A percentile compares a stretch with the other conserved stretches of the same genome.
Evolutionary conservation across 2,113 vertebrate species (phyloP).

Genomic region (Etia nguti): DNA sequence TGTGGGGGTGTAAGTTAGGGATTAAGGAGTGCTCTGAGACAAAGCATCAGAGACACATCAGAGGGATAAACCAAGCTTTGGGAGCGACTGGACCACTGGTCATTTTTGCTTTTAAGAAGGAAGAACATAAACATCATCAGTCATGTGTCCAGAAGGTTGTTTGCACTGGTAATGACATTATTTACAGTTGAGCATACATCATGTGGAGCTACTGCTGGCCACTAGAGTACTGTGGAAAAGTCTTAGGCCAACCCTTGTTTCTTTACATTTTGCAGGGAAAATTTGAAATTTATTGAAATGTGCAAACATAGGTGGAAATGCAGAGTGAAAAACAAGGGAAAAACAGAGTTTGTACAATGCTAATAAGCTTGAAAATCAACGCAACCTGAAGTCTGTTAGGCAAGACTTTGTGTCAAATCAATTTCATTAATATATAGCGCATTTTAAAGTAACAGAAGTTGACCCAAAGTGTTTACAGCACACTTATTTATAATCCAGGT

Average conservation of each 20-base stretch:
- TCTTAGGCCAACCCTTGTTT: neutral
- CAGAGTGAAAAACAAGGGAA: neutral
- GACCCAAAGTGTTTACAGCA: neutral
- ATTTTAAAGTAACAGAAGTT: neutral
- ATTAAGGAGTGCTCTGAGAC: neutral
- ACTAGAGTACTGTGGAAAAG: neutral
- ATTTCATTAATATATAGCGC: neutral
- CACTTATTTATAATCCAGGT: neutral
- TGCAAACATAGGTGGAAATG: neutral
- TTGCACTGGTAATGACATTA: neutral
- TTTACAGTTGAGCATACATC: neutral
- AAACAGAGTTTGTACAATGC: neutral
- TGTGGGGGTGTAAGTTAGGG: neutral
- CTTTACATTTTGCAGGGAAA: neutral
- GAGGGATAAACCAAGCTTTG: neutral
- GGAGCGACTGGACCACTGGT: neutral
- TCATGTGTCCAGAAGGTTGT: neutral
- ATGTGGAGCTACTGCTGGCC: neutral
- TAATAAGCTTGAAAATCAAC: neutral
- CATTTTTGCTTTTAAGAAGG: neutral
- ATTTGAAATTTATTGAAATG: neutral
- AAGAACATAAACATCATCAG: slow-evolving; percentile 4
- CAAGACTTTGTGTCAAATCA: neutral
- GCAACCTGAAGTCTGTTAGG: neutral
- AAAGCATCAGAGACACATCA: neutral